Evolutionary conservation across 2,888 invertebrate genomes (phyloP).

Genomic region (Choreutis nemorana): DNA sequence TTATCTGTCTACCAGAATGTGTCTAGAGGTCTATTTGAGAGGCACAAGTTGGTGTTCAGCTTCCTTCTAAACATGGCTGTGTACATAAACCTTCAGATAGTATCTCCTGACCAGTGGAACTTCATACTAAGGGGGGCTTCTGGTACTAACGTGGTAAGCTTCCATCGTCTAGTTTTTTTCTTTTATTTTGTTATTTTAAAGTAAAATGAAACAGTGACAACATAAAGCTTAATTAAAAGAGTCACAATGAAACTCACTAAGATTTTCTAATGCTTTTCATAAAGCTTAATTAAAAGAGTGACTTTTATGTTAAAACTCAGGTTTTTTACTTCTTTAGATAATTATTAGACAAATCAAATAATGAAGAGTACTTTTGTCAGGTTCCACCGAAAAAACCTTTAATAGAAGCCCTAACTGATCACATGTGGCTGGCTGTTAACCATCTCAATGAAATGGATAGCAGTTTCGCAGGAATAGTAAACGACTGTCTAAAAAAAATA

Average conservation of each 20-base stretch:
- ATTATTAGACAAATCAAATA: no score
- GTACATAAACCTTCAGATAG: conserved; percentile 68
- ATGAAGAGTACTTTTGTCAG: conserved; percentile 14
- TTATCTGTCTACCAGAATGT: conserved; percentile 86
- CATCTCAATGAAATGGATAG: conserved; percentile 69
- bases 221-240: no score
- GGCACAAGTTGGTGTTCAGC: conserved; percentile 89
- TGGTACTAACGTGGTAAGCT: conserved; percentile 55
- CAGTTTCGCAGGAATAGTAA: conserved; percentile 58
- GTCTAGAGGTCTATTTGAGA: conserved; percentile 89
- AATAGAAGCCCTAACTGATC: conserved; percentile 66
- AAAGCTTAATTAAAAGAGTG: no score
- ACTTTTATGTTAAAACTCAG: no score
- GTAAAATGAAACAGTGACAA: no score
- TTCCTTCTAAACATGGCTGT: conserved; percentile 84
- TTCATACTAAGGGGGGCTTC: conserved; percentile 80
- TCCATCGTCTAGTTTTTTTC: no score
- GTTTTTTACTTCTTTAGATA: neutral
- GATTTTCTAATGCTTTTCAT: no score
- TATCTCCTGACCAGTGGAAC: conserved; percentile 74
- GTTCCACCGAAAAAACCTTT: conserved; percentile 67
- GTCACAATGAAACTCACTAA: no score
- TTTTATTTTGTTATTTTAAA: no score
- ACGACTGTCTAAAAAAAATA: conserved; percentile 65
- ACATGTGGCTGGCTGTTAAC: conserved; percentile 74